Base-by-base conservation (phyloP, 2,797 vertebrate genomes). In the Streptopelia turtur region DNA sequence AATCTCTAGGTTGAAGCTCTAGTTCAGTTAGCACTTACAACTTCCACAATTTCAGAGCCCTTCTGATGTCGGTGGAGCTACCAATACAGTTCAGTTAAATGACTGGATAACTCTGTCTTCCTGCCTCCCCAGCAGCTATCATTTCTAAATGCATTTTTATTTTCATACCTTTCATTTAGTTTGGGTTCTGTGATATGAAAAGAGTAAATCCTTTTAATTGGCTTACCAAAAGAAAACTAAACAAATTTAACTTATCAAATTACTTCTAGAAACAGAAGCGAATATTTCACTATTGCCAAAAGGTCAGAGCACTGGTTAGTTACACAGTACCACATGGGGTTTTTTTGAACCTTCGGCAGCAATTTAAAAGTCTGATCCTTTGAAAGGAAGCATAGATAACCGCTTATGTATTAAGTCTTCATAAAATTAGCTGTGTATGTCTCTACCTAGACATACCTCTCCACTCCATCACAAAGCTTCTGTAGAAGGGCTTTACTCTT, bases 351-450 rank as follows among this genome's bases (percentile, higher is more conserved):
- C 75, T 97, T 97, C 31, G 28, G 89, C 93, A 97, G 95, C 95
- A 97, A 96, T 97, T 97, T 95, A 82, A 89, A 98, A 94, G 92
- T 86, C 86, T 92, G 90, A 97, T 94, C 94, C 94, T 97, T 96
- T 97, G 93, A 96, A 98, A 98, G 97, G 97, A 98, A 98, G 97
- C 97, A 97, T 95, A 95, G 96, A 93, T 95, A 97, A 97, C 87
- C 96, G 94, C 90, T 98, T 95, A 89, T 89, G 87, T 87, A 94
- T 85, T 93, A 97, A 97, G 83, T 66, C 79, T 89, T 95, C 77
- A 18, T 86, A 90, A 96, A 92, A 94, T 0, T 5, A 96, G 80
- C 82, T 90, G 74, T 91, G 92, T 57, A 76, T 71, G 53, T 95
- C 94, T 96, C 83, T 94, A 93, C 74, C 66, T 69, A 95, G 55